A percentile compares a stretch with the other conserved stretches of the same genome.
Evolutionary conservation across 2,888 invertebrate genomes (phyloP).

Genomic region (Harpagoxenus sublaevis): DNA sequence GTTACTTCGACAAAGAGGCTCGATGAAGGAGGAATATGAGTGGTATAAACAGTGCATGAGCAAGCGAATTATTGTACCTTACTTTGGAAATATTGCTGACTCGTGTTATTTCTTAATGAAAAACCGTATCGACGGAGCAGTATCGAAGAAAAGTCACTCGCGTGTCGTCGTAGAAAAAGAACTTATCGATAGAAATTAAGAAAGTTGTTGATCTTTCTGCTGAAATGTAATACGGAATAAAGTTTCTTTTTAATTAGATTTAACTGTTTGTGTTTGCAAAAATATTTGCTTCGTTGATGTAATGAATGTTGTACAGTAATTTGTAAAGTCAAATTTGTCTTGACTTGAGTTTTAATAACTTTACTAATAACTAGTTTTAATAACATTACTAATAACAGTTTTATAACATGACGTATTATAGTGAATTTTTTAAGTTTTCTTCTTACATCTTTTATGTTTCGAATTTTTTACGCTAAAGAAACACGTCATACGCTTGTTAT

Average conservation of each 20-base stretch:
- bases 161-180: not conserved
- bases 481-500: too few species aligned
- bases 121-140: conserved; percentile 61
- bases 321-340: not conserved
- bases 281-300: not conserved
- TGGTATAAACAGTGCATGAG: conserved; percentile 78
- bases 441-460: too few species aligned
- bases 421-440: too few species aligned
- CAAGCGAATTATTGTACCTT: conserved; percentile 73
- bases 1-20: conserved; percentile 52
- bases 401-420: too few species aligned
- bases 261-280: not conserved
- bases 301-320: not conserved
- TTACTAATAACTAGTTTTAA: too few species aligned
- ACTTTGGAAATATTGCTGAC: conserved; percentile 73
- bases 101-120: conserved; percentile 74
- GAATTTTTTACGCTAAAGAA: too few species aligned
- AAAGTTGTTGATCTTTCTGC: not conserved
- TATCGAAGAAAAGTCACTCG: conserved; percentile 10
- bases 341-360: too few species aligned
- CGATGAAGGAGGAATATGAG: conserved; percentile 61
- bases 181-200: not conserved
- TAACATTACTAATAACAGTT: too few species aligned
- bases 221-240: conserved; percentile 15
- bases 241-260: not conserved